Evolutionary conservation across 2,797 vertebrate genomes (phyloP).

Genomic region (Pangasius macronema): DNA sequence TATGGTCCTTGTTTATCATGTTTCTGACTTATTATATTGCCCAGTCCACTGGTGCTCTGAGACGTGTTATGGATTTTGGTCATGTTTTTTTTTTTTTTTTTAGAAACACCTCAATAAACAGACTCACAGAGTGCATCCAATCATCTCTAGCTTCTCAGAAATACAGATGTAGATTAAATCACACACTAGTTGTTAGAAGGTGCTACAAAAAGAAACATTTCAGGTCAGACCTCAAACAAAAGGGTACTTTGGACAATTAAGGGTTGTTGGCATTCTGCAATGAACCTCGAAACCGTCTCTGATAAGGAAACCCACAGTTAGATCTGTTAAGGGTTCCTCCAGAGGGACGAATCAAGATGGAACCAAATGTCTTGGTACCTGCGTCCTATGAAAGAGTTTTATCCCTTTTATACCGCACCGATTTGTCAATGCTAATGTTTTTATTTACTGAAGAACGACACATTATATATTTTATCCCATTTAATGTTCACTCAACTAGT

Average conservation of each 20-base stretch:
- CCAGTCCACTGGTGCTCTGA: background rate
- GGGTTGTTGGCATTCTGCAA: background rate
- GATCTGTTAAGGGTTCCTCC: background rate
- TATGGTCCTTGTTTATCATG: constrained; percentile 1
- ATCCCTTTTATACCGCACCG: background rate
- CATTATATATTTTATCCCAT: background rate
- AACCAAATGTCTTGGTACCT: background rate
- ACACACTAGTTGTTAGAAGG: background rate
- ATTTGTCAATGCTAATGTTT: background rate
- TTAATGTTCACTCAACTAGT: background rate
- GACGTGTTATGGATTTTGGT: background rate
- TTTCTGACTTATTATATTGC: constrained; percentile 3
- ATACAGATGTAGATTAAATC: background rate
- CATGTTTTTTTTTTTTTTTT: background rate
- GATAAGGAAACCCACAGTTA: no score
- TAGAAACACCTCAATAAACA: background rate
- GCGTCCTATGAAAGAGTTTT: background rate
- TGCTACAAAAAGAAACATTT: background rate
- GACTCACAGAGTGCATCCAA: background rate
- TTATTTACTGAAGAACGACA: background rate
- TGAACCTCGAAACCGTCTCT: background rate
- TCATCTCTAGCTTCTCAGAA: background rate
- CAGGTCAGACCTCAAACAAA: background rate
- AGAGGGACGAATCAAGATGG: background rate
- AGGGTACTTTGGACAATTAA: background rate